Evolutionary conservation across 2,888 invertebrate species (phyloP), one percentile per base, ranked within the genome.

Genomic region (Heteropelma amictum): DNA sequence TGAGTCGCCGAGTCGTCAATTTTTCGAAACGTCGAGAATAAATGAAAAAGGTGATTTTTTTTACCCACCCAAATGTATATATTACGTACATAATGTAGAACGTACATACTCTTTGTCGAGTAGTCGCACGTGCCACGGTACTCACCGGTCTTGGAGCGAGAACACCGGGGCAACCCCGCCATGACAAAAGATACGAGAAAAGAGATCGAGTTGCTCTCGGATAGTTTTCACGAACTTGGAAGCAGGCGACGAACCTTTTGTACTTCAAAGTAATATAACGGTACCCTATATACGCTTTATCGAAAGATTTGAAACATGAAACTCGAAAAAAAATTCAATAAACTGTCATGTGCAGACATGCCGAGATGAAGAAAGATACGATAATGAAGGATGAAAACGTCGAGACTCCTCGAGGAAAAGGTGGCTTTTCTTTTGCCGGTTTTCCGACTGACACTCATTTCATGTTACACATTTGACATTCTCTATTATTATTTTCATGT

Each of bases 51-150:
- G n/a, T n/a, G n/a, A n/a, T n/a, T n/a, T n/a, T n/a, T n/a, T n/a
- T n/a, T n/a, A n/a, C n/a, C n/a, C n/a, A n/a, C 30, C 38, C 19
- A 30, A 28, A 12, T 21, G 30, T n/a, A 28, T 42, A 19, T 42
- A 30, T 30, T n/a, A 40, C 10, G 14, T 40, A 26, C 1, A 28
- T 30, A 17, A 19, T 8, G 14, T 5, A 21, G 21, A 28, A 21
- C 28, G 33, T 56, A 19, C 56, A 19, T 51, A 58, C 67, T 67
- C 67, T 61, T 75, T 68, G 75, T 75, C 71, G 58, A 71, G 75
- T 75, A 75, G 67, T 58, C 71, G 75, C 71, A 75, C 75, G 75
- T 75, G 75, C 71, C 69, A 56, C 42, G 30, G 42, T 17, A 71
- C 67, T 67, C 61, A 65, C 56, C 42, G 17, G 26, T 61, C 38